Percentiles rank a stretch among this genome's conserved stretches.
phyloP scores from a whole-genome alignment of 2,888 invertebrate species.

The Pyrrhosoma nymphula region DNA sequence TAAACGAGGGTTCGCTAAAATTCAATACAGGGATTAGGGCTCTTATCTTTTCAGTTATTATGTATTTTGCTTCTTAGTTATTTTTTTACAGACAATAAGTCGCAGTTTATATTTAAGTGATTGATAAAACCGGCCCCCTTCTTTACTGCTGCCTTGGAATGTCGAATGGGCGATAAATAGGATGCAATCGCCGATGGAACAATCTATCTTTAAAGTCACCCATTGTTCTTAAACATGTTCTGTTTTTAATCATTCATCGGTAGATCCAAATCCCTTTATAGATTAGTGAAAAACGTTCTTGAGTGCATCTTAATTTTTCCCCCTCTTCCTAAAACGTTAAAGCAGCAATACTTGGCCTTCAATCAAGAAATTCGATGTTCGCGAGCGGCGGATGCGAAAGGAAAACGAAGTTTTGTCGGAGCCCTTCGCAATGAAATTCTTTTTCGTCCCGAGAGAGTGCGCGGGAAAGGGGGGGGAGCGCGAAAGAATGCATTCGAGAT shows the following conservation, averaged over 20 bases:
- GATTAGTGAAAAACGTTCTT: not conserved
- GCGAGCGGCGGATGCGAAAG: not conserved
- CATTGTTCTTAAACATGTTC: not conserved
- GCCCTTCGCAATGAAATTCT: not conserved
- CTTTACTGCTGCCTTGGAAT: too few relatives aligned
- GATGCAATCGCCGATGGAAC: too few relatives aligned
- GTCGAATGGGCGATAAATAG: too few relatives aligned
- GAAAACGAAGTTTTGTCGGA: not conserved
- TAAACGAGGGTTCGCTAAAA: too few relatives aligned
- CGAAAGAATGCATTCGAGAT: conserved; percentile 18
- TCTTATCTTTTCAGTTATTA: too few relatives aligned
- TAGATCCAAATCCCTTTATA: not conserved
- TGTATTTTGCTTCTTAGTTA: too few relatives aligned
- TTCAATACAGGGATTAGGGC: too few relatives aligned
- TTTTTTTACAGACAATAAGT: too few relatives aligned
- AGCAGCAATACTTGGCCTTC: not conserved
- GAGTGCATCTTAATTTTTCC: not conserved
- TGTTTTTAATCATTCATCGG: not conserved
- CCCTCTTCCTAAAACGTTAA: not conserved
- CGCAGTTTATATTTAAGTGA: too few relatives aligned
- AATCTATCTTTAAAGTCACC: not conserved
- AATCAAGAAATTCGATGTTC: not conserved
- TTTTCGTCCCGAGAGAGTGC: not conserved
- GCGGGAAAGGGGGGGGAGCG: not conserved
- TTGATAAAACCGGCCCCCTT: too few relatives aligned